Conservation (phyloP, 2,797 vertebrate genomes). For the Pseudochirops corinnae region DNA sequence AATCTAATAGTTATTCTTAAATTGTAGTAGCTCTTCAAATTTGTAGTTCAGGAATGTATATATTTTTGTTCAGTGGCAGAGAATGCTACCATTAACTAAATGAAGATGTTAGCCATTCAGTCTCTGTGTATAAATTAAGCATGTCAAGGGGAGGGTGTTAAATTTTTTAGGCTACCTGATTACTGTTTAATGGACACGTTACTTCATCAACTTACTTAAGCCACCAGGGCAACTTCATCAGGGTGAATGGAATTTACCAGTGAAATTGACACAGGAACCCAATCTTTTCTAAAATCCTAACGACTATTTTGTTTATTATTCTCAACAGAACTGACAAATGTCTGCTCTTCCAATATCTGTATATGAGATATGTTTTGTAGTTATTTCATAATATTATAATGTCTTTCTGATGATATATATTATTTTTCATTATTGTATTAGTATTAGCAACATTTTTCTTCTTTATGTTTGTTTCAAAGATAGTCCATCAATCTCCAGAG, state of each 20-base stretch:
- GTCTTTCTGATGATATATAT: background rate
- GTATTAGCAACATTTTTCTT: background rate
- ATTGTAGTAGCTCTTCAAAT: background rate
- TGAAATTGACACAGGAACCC: background rate
- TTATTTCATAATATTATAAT: background rate
- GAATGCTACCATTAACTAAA: background rate
- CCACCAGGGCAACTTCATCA: background rate
- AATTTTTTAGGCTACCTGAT: background rate
- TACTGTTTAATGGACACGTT: background rate
- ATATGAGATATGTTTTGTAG: conserved; percentile 12
- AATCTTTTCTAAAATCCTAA: background rate
- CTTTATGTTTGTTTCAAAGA: conserved; percentile 8
- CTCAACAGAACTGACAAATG: background rate
- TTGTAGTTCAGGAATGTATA: background rate
- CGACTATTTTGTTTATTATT: background rate
- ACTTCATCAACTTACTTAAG: background rate
- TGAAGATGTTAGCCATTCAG: background rate
- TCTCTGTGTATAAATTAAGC: background rate
- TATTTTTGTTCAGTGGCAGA: background rate
- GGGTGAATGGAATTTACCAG: conserved; percentile 4
- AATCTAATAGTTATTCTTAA: background rate
- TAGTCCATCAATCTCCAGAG: background rate
- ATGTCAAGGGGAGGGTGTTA: background rate
- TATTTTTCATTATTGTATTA: conserved; percentile 31
- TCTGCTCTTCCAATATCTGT: background rate